A percentile compares a stretch with the other conserved stretches of the same genome.
Conservation (phyloP, 2,888 invertebrate genomes). For the Pristionchus arcanus region DNA sequence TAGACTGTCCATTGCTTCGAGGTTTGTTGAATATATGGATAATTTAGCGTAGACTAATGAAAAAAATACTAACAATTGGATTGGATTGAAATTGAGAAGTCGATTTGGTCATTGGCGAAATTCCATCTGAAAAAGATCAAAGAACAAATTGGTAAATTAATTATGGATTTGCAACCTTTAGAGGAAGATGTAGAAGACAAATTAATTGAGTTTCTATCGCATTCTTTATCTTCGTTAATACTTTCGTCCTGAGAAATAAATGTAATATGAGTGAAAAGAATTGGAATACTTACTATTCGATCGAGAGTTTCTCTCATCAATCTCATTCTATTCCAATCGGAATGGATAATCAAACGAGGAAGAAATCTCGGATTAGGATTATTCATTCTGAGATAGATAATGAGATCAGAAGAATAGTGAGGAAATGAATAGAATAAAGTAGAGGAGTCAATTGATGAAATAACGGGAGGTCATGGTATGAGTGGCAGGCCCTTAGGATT, state of each 20-base stretch:
- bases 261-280: neutral
- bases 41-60: neutral
- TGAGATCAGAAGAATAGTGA: neutral
- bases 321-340: neutral
- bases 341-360: neutral
- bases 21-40: neutral
- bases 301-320: conserved; percentile 1
- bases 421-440: neutral
- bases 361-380: neutral
- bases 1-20: neutral
- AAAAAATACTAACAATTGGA: neutral
- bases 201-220: neutral
- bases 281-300: neutral
- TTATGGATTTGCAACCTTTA: neutral
- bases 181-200: neutral
- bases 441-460: neutral
- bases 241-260: neutral
- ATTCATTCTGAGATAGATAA: neutral
- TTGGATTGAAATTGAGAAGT: neutral
- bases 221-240: neutral
- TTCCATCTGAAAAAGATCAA: neutral
- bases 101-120: neutral
- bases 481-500: conserved; percentile 20
- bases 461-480: conserved; percentile 25
- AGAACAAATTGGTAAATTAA: neutral